Conservation (phyloP, 2,797 vertebrate genomes). For the Selene dorsalis region DNA sequence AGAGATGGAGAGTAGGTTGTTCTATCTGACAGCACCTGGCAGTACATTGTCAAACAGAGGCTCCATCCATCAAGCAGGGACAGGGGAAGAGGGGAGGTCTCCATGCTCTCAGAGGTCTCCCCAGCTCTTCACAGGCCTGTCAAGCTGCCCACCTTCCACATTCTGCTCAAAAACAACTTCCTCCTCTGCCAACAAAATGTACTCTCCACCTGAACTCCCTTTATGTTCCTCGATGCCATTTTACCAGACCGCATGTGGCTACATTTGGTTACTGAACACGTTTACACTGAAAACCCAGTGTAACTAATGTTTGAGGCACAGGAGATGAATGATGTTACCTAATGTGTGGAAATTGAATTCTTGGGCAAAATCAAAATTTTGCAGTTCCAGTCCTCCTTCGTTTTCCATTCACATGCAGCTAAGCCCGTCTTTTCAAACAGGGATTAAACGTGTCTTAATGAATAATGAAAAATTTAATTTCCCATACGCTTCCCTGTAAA, state of each 20-base stretch:
- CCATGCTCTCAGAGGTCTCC: constrained; percentile 21
- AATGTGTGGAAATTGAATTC: constrained; percentile 57
- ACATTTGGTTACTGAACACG: constrained; percentile 2
- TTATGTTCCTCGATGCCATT: constrained; percentile 12
- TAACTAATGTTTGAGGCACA: constrained; percentile 42
- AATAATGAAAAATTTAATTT: constrained; percentile 61
- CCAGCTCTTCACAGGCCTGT: constrained; percentile 34
- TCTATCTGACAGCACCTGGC: constrained; percentile 63
- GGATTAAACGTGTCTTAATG: constrained; percentile 63
- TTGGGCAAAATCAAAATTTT: constrained; percentile 57
- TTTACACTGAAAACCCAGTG: constrained; percentile 12
- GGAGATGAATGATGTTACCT: constrained; percentile 40
- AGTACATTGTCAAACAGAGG: constrained; percentile 47
- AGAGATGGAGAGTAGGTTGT: constrained; percentile 1
- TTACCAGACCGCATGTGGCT: constrained; percentile 6
- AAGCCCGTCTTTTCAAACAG: constrained; percentile 48
- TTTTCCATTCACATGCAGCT: constrained; percentile 60
- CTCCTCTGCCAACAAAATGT: constrained; percentile 29
- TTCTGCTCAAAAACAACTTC: constrained; percentile 33
- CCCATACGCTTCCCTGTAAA: constrained; percentile 53
- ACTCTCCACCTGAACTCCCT: constrained; percentile 25
- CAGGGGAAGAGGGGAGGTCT: constrained; percentile 16
- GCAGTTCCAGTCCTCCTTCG: constrained; percentile 57
- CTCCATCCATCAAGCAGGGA: constrained; percentile 30
- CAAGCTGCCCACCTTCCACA: constrained; percentile 41